phyloP scores from a whole-genome alignment of 2,888 invertebrate genomes.

The Tenthredo scrophulariae region DNA sequence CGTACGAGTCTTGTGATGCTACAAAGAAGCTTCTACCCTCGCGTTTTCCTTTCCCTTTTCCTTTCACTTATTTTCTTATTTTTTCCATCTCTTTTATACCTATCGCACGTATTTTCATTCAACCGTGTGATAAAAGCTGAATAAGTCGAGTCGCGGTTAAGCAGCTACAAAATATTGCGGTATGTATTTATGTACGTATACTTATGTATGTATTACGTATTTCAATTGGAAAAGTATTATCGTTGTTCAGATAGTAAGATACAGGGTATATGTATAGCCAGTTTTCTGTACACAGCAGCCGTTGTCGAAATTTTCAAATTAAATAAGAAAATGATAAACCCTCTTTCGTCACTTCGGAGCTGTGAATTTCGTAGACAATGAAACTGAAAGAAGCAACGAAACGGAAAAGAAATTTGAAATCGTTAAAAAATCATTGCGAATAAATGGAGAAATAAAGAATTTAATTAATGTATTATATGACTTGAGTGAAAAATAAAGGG shows the following conservation, averaged over 20 bases:
- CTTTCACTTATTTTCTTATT: background rate
- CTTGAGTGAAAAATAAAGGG: no score
- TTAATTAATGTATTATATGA: no score
- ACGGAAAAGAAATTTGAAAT: no score
- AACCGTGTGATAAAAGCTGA: conserved; percentile 28
- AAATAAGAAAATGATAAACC: background rate
- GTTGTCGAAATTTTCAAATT: background rate
- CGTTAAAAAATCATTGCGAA: no score
- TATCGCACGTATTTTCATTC: conserved; percentile 15
- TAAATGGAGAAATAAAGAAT: no score
- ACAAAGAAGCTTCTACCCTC: conserved; percentile 9
- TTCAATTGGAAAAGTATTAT: background rate
- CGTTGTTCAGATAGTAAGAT: background rate
- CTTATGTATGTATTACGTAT: background rate
- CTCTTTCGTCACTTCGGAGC: background rate
- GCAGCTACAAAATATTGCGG: background rate
- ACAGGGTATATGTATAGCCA: no score
- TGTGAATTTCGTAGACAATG: background rate
- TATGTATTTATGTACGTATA: background rate
- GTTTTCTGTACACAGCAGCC: no score
- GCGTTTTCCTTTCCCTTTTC: background rate
- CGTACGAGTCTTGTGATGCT: background rate
- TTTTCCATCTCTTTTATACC: background rate
- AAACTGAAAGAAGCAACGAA: no score
- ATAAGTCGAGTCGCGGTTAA: background rate